Base-by-base conservation (phyloP, 1,140 invertebrate species). In the Ceratina calcarata region DNA sequence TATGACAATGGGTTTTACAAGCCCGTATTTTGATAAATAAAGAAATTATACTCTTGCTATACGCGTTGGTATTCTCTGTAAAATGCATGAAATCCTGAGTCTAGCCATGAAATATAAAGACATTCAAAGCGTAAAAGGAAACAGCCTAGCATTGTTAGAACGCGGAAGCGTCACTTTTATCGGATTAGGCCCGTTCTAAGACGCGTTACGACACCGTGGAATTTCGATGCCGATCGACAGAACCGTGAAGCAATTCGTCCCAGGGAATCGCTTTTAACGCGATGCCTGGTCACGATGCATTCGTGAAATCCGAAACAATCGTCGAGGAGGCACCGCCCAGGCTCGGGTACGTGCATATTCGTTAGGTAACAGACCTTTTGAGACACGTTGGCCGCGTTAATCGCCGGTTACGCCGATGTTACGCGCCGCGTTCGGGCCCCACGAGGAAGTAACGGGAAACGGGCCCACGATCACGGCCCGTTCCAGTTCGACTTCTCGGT, bases 261-360 rank as follows among this genome's bases (percentile, higher is more conserved):
- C 66, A 55, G 51, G 27, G 70, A 81, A 85, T 82, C 83, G 83
- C 4, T 70, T 78, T 69, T 79, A 85, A 78, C 70, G 69, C 74
- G 66, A 53, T 58, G 22, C 67, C 45, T 32, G 55, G 79, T 85
- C 84, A 86, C 80, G 84, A 86, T 69, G 55, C 78, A 76, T 76
- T 80, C 73, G 80, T 82, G 83, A 86, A 85, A 85, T 86, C 71
- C 71, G 71, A 85, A 86, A 86, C 84, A 76, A 82, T 86, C 75
- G 75, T 53, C 37, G 37, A 45, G 37, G 27, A 65, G 84, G 62
- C 80, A 82, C 60, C 84, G 76, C 83, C 83, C 55, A 7, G 12
- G 55, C 55, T 13, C 37, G 37, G 10, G 37, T 45, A 45, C 37
- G 37, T 45, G 69, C 67, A 75, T 51, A 72, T 49, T 77, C 72